These are phyloP conservation scores for Pelmatolapia mariae DNA, from an alignment of 2,113 vertebrate species.

Conservation along the genomic window DNA sequence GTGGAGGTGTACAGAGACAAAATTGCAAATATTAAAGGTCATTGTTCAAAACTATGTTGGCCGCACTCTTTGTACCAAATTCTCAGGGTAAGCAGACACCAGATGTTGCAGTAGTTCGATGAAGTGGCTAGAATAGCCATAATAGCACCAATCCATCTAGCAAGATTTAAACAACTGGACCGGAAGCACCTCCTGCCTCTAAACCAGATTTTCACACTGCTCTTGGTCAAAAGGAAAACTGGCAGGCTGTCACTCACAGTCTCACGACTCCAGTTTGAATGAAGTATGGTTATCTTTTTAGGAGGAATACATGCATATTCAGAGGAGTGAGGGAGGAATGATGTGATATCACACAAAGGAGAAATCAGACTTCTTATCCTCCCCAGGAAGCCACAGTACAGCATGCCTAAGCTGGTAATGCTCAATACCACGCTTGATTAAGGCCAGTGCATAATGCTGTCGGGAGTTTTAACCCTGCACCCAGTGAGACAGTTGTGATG, in stretches of 20 bases:
- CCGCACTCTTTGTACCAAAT: neutral
- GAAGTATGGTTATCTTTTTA: neutral
- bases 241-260: neutral
- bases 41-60: neutral
- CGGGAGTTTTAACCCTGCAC: neutral
- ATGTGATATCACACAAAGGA: neutral
- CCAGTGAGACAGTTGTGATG: neutral
- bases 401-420: neutral
- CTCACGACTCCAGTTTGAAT: neutral
- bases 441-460: neutral
- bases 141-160: neutral
- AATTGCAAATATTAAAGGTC: neutral
- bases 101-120: constrained; percentile 10
- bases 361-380: neutral
- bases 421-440: neutral
- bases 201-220: neutral
- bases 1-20: neutral
- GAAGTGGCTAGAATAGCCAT: neutral
- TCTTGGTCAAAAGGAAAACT: neutral
- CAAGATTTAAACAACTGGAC: neutral
- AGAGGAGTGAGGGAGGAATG: neutral
- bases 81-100: neutral
- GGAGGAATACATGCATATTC: neutral
- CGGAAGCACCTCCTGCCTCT: neutral
- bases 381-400: neutral